phyloP scores from a whole-genome alignment of 2,888 invertebrate species.

The Nemapogon koenigi region DNA sequence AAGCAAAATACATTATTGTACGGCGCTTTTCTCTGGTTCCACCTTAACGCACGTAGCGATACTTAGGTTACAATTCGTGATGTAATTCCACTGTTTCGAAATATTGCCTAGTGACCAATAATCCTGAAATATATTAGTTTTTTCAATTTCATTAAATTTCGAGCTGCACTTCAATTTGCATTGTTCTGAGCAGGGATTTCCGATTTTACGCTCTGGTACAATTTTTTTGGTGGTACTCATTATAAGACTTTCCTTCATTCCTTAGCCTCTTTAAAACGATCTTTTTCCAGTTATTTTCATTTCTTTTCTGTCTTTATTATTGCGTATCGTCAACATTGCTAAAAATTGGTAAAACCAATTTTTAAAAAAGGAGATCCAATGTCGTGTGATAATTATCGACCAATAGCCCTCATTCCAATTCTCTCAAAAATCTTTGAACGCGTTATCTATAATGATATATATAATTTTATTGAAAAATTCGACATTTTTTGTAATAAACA shows the following conservation, averaged over 20 bases:
- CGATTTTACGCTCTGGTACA: not conserved
- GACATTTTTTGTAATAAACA: too few species aligned
- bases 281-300: not conserved
- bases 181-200: not conserved
- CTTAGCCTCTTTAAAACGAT: not conserved
- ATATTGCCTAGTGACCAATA: not conserved
- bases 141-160: not conserved
- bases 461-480: too few species aligned
- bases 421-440: too few species aligned
- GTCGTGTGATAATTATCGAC: too few species aligned
- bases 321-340: not conserved
- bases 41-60: constrained; percentile 1
- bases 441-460: too few species aligned
- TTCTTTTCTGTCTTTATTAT: not conserved
- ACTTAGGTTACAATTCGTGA: constrained; percentile 2
- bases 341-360: too few species aligned
- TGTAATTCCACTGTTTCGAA: not conserved
- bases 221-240: not conserved
- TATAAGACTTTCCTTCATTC: not conserved
- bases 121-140: not conserved
- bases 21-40: not conserved
- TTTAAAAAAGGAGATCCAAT: too few species aligned
- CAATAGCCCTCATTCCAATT: too few species aligned
- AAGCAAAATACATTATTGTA: constrained; percentile 1
- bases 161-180: not conserved